phyloP scores from a whole-genome alignment of 2,113 vertebrate species.

The Cariama cristata region DNA sequence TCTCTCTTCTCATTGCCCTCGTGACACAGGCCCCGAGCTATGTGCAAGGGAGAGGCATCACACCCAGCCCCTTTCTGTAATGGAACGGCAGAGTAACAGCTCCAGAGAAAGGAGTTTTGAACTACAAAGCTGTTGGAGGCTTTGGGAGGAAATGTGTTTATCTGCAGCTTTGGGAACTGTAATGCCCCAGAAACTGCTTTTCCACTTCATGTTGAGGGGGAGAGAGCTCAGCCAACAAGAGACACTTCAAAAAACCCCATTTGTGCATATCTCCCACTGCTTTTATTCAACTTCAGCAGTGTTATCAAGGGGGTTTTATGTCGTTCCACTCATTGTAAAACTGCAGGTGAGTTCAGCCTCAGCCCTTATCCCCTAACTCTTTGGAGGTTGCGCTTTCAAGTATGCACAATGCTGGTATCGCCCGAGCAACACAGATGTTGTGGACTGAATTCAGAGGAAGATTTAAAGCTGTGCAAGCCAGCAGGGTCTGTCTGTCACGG shows the following conservation, averaged over 20 bases:
- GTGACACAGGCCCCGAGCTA: fast-evolving
- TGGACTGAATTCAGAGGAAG: neutral
- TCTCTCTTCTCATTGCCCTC: neutral
- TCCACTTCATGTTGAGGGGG: neutral
- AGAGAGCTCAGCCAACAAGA: neutral
- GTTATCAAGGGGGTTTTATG: neutral
- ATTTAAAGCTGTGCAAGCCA: neutral
- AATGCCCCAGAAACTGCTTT: neutral
- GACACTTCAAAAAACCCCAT: neutral
- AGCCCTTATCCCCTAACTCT: neutral
- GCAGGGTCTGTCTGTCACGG: fast-evolving
- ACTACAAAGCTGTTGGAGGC: neutral
- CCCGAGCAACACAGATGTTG: neutral
- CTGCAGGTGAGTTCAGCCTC: neutral
- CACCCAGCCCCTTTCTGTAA: neutral
- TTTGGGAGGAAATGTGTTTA: neutral
- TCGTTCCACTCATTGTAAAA: neutral
- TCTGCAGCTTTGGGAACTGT: neutral
- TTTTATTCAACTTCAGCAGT: neutral
- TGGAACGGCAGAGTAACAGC: neutral
- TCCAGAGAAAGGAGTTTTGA: neutral
- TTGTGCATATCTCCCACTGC: neutral
- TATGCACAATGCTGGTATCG: neutral
- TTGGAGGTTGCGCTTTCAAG: neutral
- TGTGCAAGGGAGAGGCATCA: neutral